These are phyloP conservation scores for Heterocephalus glaber DNA, from an alignment of 2,113 vertebrate genomes.

Conservation along the genomic window DNA sequence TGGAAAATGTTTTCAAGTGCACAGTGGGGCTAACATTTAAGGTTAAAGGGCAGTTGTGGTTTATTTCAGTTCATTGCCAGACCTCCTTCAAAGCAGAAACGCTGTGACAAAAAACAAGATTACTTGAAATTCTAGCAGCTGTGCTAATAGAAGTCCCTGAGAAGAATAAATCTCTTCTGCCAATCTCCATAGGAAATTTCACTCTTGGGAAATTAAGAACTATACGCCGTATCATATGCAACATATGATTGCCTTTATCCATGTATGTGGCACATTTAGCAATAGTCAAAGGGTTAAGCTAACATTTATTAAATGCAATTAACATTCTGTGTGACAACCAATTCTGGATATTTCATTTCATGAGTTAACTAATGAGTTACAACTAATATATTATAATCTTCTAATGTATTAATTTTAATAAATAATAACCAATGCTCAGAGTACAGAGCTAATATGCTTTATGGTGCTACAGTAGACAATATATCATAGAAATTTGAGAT, in stretches of 20 bases:
- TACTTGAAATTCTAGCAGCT: constrained; percentile 19
- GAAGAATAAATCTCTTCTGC: constrained; percentile 8
- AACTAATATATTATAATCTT: constrained; percentile 77
- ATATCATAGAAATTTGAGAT: background rate
- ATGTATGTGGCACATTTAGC: constrained; percentile 50
- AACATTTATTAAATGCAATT: constrained; percentile 75
- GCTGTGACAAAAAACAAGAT: background rate
- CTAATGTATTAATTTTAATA: constrained; percentile 72
- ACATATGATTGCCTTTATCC: constrained; percentile 26
- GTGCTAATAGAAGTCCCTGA: background rate
- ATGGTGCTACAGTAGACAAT: background rate
- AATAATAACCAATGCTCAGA: constrained; percentile 59
- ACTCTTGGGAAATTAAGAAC: constrained; percentile 63
- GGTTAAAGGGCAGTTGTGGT: background rate
- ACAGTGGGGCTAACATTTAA: background rate
- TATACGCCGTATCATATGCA: background rate
- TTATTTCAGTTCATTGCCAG: background rate
- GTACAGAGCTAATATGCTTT: constrained; percentile 52
- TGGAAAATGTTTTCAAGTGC: constrained; percentile 37
- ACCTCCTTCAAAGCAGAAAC: constrained; percentile 30
- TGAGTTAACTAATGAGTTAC: constrained; percentile 79
- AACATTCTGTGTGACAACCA: constrained; percentile 71
- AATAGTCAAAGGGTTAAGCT: constrained; percentile 64
- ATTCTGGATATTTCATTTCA: constrained; percentile 74
- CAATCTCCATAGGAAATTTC: constrained; percentile 26